Base-by-base conservation (phyloP, 1,140 invertebrate genomes). In the Drosophila serrata region DNA sequence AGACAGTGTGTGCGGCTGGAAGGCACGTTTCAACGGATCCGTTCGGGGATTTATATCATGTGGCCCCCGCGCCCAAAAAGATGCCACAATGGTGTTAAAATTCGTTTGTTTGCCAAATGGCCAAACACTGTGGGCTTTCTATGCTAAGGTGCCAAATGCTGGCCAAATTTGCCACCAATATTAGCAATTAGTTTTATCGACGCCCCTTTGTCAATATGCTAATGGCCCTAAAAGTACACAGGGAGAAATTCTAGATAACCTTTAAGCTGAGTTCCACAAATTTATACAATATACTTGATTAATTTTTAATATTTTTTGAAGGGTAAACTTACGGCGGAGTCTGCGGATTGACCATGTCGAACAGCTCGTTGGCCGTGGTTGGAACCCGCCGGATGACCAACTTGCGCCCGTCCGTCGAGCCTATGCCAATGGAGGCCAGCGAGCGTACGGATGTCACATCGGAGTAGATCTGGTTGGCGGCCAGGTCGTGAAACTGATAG, bases 391-490 rank as follows among this genome's bases (percentile, higher is more conserved):
- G 93, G 65, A 97, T 96, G 73, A 96, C 96, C 94, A 97, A 94
- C 93, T 96, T 96, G 75, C 96, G 94, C n/a, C 97, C 97, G 93
- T 97, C 96, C 24, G 96, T 97, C 53, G 96, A 97, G 4, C 97
- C 97, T 95, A 97, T 95, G 29, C 96, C 96, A 72, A 97, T 96
- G 29, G 96, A 97, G 49, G 96, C 96, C 70, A 97, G 94, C 29
- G 96, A 97, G 49, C 95, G 94, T 33, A 96, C 94, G 9, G 96
- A 96, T 15, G 95, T 94, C 35, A 95, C 95, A 88, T 95, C 95
- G 46, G 93, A 93, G 75, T 93, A 94, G 42, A 93, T 88, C 42
- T 93, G 90, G 79, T 87, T 92, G 80, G 76, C 82, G 56, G 61
- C 75, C 31, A 79, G 60, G 61, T 93, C 94, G 22, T 94, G 94